phyloP scores from a whole-genome alignment of 2,888 invertebrate genomes.

The Protophormia terraenovae region DNA sequence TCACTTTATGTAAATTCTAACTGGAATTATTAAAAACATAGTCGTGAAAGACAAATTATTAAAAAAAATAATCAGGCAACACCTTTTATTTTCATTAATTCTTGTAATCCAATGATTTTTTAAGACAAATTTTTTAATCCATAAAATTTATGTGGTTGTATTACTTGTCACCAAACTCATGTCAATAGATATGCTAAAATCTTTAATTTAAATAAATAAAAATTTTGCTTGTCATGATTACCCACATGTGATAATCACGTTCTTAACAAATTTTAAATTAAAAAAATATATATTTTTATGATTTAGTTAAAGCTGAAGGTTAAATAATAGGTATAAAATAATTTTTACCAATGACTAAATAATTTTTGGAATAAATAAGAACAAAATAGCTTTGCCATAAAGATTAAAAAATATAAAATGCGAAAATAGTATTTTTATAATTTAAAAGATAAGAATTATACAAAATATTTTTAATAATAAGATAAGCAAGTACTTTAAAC shows the following conservation, averaged over 20 bases:
- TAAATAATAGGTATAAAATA: not conserved
- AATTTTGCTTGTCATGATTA: not conserved
- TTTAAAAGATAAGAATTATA: not conserved
- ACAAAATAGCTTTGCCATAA: no score
- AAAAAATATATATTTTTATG: not conserved
- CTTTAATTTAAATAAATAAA: not conserved
- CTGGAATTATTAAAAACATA: no score
- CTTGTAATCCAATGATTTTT: no score
- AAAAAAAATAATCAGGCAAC: no score
- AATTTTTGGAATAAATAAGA: no score
- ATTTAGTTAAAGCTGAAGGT: not conserved
- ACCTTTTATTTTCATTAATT: no score
- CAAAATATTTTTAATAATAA: not conserved
- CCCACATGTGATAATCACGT: conserved; percentile 2
- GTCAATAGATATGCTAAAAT: no score
- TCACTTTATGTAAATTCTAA: no score
- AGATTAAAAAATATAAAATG: not conserved
- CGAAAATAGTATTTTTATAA: not conserved
- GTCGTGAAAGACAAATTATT: no score
- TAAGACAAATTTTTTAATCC: no score
- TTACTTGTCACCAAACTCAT: no score
- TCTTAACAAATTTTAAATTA: not conserved
- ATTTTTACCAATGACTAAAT: not conserved
- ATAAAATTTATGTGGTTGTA: no score
- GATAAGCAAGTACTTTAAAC: not conserved